Evolutionary conservation across 2,888 invertebrate genomes (phyloP), one percentile per base, ranked within the genome.

Genomic region (Ophion slaviceki): DNA sequence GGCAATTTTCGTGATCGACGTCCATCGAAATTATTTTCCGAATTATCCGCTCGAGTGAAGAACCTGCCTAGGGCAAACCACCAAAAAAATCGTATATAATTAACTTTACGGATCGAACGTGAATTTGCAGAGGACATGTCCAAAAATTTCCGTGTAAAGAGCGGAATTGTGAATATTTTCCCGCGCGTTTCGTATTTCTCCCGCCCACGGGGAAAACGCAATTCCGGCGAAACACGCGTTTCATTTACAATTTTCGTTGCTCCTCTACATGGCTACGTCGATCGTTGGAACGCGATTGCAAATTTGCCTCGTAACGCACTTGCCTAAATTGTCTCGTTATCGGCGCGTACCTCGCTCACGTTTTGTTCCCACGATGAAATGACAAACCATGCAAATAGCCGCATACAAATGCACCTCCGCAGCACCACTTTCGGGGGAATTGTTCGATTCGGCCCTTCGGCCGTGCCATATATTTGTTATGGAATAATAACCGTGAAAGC

Each of bases 261-360:
- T 45, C 47, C 32, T 24, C 53, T 53, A 17, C 53, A 17, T 47
- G 20, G 61, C 20, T 57, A 24, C 78, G 72, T 82, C 78, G 78
- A 82, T 82, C 67, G 66, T 59, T 64, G 57, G 8, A 78, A 32
- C 57, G 67, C 61, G 72, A 78, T 82, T 82, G 78, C 67, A 59
- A 59, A 36, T 36, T 36, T 64, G 47, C 72, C 20, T 78, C 53
- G 53, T 5, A 53, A 53, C 53, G 11, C 17, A 53, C 53, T 53
- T 14, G 17, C 53, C 57, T 47, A 40, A 72, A 82, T 66, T 72
- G 59, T 72, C 72, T 71, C 79, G 53, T 78, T 71, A 40, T 71
- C 79, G 32, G 28, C 24, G 53, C 53, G 53, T 53, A 53, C 68
- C 62, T n/a, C 36, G 14, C 70, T 71, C 71, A 20, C 71, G 53